These are phyloP conservation scores for Formicarius rufipectus DNA, from an alignment of 2,113 vertebrate genomes.

Conservation along the genomic window DNA sequence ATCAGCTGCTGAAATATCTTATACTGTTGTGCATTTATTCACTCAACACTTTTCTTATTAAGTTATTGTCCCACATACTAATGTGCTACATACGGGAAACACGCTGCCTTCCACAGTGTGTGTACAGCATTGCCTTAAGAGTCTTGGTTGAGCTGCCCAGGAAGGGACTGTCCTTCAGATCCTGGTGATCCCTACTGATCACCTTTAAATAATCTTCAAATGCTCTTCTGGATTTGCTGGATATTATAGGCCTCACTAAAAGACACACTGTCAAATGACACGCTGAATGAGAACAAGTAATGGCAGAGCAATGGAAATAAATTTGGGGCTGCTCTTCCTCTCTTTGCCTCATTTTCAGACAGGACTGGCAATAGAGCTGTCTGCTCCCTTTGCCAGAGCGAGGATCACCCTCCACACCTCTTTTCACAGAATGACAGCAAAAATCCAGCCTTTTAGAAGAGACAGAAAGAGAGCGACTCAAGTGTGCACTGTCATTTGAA, in stretches of 20 bases:
- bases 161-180: background rate
- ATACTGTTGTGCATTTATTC: background rate
- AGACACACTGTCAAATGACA: background rate
- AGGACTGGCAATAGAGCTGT: background rate
- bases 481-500: background rate
- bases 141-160: rapidly evolving
- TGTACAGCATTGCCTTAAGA: background rate
- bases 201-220: background rate
- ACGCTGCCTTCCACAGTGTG: background rate
- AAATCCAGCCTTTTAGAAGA: background rate
- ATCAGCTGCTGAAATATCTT: background rate
- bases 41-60: constrained; percentile 20
- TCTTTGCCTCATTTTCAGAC: background rate
- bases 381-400: background rate
- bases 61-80: background rate
- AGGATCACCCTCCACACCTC: background rate
- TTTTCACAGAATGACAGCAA: background rate
- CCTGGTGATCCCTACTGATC: rapidly evolving
- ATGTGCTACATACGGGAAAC: background rate
- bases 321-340: background rate
- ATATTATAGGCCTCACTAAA: background rate
- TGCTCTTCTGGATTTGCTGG: background rate
- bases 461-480: background rate
- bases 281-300: background rate
- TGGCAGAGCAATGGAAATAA: background rate